phyloP scores from a whole-genome alignment of 1,140 invertebrate species.

The Drosophila prosaltans region DNA sequence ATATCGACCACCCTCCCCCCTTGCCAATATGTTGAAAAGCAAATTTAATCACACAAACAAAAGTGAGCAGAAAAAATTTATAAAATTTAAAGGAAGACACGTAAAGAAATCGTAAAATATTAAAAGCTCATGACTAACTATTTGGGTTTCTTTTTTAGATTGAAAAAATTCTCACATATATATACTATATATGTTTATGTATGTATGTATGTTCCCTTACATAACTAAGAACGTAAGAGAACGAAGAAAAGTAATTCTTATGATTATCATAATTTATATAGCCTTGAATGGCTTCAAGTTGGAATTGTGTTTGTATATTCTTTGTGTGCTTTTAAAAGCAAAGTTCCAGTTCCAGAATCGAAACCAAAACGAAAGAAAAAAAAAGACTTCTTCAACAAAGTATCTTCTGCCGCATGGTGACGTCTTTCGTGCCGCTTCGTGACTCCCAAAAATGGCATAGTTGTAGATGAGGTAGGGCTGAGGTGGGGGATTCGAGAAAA shows the following conservation, averaged over 20 bases:
- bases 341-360: conserved; percentile 19
- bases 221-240: conserved; percentile 42
- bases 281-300: conserved; percentile 62
- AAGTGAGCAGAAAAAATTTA: conserved; percentile 25
- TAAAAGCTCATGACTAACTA: conserved; percentile 26
- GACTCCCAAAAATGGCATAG: conserved; percentile 72
- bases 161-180: conserved; percentile 62
- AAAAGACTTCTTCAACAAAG: conserved; percentile 59
- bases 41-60: conserved; percentile 54
- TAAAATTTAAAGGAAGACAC: conserved; percentile 49
- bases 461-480: not conserved
- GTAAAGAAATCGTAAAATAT: conserved; percentile 68
- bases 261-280: conserved; percentile 82
- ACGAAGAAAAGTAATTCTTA: conserved; percentile 74
- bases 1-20: not conserved
- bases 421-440: conserved; percentile 77
- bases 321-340: not conserved
- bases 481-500: not conserved
- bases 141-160: conserved; percentile 39
- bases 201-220: conserved; percentile 22
- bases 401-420: conserved; percentile 44
- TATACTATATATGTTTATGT: not conserved
- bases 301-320: conserved; percentile 26
- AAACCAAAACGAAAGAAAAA: conserved; percentile 37
- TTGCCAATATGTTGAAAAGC: conserved; percentile 21